Base-by-base conservation (phyloP, 2,113 vertebrate species). In the Chiloscyllium plagiosum region DNA sequence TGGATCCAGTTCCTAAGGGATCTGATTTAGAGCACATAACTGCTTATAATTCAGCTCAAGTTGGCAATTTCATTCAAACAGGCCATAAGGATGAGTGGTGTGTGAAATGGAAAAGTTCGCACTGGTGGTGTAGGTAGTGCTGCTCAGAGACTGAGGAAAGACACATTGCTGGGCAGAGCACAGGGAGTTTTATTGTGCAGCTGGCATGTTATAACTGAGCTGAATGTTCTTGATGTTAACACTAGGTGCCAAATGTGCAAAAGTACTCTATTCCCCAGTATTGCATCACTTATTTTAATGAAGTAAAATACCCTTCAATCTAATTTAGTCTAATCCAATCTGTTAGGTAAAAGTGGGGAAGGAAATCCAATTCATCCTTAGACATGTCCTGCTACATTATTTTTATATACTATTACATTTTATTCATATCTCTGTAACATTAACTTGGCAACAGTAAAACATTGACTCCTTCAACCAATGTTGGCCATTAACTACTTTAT, bases 31-130 rank as follows among this genome's bases (percentile, higher is more conserved):
- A 83, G 17, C 78, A 42, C n/a, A 80, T 26, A 24, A 26, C 47
- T 12, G 85, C 24, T 89, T 24, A 56, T 50, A 86, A 86, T 47
- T 47, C 83, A 50, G 83, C 83, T 33, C 50, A 89, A 52, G 86
- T 89, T 52, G 52, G 87, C 86, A 56, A 29, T 26, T 26, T 83
- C 80, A 47, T 47, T 83, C 80, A 83, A 19, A 37, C 37, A 83
- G 80, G n/a, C 85, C 85, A 52, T 52, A 52, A 87, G 85, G 85
- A 87, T 52, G 85, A 52, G 47, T 87, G 47, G 85, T 87, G 85
- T 87, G 85, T 87, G 85, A 87, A 52, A 22, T 87, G 85, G 85
- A 52, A 52, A 83, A 47, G 85, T 26, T 87, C 85, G 52, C 22
- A 24, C 50, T 87, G 47, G 20, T 52, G 42, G 85, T 87, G 24